These are phyloP conservation scores for Acanthochromis polyacanthus DNA, from an alignment of 2,113 vertebrate species.

Conservation along the genomic window DNA sequence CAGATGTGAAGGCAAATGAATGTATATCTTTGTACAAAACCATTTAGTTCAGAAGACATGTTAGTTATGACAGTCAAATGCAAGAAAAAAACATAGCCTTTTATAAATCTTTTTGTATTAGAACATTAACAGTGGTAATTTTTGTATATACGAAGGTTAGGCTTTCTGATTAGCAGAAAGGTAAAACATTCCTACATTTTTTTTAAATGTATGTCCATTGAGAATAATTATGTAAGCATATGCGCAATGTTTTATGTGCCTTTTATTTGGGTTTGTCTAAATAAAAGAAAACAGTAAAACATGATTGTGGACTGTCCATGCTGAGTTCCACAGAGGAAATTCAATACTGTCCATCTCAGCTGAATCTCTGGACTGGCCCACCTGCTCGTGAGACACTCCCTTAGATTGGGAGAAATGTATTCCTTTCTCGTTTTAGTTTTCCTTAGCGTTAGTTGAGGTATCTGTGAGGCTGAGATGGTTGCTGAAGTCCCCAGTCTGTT, in stretches of 20 bases:
- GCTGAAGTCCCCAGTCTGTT: background rate
- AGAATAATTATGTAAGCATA: slow-evolving; percentile 98
- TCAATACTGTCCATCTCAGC: slow-evolving; percentile 6
- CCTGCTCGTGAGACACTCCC: background rate
- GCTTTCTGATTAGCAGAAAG: slow-evolving; percentile 99
- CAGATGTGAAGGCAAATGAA: slow-evolving; percentile 92
- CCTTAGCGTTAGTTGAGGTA: background rate
- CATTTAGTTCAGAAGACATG: slow-evolving; percentile 92
- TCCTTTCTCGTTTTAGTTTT: slow-evolving; percentile 3
- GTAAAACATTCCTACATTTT: slow-evolving; percentile 98
- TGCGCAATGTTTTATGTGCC: slow-evolving; percentile 96
- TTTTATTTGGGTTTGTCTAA: slow-evolving; percentile 99
- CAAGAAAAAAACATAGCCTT: slow-evolving; percentile 91
- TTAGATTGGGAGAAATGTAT: background rate
- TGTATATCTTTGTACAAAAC: slow-evolving; percentile 94
- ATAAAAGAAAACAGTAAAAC: slow-evolving; percentile 94
- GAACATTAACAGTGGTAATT: slow-evolving; percentile 99
- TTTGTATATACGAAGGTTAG: slow-evolving; percentile 98
- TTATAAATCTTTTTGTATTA: slow-evolving; percentile 99
- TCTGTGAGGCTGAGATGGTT: background rate
- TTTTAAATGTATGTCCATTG: slow-evolving; percentile 95
- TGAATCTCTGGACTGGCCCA: background rate
- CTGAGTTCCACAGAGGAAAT: slow-evolving; percentile 33
- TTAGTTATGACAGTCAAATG: slow-evolving; percentile 88
- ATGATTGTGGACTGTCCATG: slow-evolving; percentile 64